These are phyloP conservation scores for Acanthosepion pharaonis DNA, from an alignment of 2,888 invertebrate species.

Conservation along the genomic window DNA sequence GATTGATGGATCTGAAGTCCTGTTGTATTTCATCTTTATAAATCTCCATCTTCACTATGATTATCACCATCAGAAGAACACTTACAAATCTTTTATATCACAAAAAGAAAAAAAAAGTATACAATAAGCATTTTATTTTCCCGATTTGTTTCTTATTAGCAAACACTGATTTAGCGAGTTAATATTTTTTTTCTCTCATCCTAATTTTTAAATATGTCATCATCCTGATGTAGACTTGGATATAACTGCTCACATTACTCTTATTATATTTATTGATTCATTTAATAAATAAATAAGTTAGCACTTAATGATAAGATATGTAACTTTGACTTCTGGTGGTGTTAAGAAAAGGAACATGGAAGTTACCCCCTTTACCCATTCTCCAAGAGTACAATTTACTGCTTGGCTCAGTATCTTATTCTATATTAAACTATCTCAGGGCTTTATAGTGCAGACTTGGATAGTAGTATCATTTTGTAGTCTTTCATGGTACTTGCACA, in stretches of 20 bases:
- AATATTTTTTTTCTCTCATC: background rate
- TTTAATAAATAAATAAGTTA: background rate
- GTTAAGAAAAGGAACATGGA: constrained; percentile 21
- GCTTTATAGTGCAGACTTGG: constrained; percentile 33
- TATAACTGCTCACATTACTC: background rate
- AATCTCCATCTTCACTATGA: background rate
- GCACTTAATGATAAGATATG: background rate
- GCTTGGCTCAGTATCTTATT: background rate
- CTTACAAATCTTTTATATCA: background rate
- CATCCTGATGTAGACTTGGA: background rate
- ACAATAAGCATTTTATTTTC: background rate
- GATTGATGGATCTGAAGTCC: background rate
- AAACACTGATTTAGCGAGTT: background rate
- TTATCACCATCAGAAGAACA: background rate
- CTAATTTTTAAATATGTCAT: background rate
- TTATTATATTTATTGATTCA: background rate
- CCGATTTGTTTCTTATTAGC: background rate
- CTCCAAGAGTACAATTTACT: constrained; percentile 9
- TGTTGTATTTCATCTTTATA: background rate
- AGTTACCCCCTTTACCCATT: background rate
- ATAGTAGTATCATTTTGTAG: constrained; percentile 23
- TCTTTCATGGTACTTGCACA: constrained; percentile 22
- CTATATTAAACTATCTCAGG: constrained; percentile 33
- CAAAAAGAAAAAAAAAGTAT: background rate
- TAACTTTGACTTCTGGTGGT: constrained; percentile 9